Conservation (phyloP, 2,113 vertebrate species). For the Antechinus stuartii region DNA sequence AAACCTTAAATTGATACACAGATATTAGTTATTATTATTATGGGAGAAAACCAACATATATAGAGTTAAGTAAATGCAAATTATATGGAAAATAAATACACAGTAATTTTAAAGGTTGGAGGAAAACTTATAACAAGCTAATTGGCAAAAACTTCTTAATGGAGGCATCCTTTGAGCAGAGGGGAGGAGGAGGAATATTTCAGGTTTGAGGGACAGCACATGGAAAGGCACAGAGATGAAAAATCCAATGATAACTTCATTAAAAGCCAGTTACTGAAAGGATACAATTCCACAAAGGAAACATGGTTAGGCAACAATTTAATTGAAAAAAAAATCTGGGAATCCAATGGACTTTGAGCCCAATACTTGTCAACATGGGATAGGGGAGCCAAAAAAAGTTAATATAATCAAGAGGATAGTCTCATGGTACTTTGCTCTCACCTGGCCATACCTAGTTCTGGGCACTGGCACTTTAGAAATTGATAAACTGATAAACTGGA, state of each 20-base stretch:
- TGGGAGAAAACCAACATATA: not conserved
- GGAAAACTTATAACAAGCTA: not conserved
- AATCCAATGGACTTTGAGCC: not conserved
- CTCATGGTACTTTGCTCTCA: not conserved
- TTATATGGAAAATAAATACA: not conserved
- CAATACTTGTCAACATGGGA: not conserved
- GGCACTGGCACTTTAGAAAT: not conserved
- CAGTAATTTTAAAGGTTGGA: not conserved
- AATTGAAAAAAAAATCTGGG: not conserved
- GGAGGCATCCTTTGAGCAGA: not conserved
- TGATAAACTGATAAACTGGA: not conserved
- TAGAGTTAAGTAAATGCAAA: not conserved
- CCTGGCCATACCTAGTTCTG: not conserved
- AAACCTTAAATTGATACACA: not conserved
- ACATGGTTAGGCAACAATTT: not conserved
- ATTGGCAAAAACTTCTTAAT: not conserved
- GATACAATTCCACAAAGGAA: not conserved
- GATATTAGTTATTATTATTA: not conserved
- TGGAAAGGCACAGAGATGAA: not conserved
- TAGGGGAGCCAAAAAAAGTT: not conserved
- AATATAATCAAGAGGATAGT: not conserved
- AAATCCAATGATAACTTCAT: not conserved
- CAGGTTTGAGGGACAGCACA: not conserved
- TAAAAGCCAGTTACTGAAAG: not conserved
- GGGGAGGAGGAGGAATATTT: not conserved